Base-by-base conservation (phyloP, 2,797 vertebrate genomes). In the Ctenopoma multispine region DNA sequence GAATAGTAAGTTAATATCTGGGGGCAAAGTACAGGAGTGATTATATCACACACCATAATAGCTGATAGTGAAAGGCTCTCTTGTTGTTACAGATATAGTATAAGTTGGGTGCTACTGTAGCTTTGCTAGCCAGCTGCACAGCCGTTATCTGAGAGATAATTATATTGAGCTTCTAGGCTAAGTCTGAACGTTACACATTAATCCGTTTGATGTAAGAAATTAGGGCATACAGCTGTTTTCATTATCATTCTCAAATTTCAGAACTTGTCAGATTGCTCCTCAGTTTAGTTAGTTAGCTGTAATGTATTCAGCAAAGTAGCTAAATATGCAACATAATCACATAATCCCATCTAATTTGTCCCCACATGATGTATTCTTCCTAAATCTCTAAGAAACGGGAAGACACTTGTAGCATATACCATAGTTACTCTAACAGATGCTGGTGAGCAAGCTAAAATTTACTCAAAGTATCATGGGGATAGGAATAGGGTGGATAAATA, bases 1-100 rank as follows among this genome's bases (percentile, higher is more conserved):
- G 46, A 7, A 76, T 62, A 56, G 34, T 59, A 47, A 68, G 23
- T 24, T 51, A 53, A 76, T 69, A 69, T 43, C 77, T 58, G 4
- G 21, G 6, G 51, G 69, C 40, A 63, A 47, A 71, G 60, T 48
- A 44, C 31, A 46, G 15, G 11, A 49, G 63, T 29, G 69, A 71
- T 49, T 38, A 47, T 40, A 74, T 78, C n/a, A 59, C 40, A 44
- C 13, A 12, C 0, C 14, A 62, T 48, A 68, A 55, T 49, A 66
- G 49, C 18, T 54, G 24, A 60, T 27, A 49, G 44, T 14, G 23
- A 20, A 27, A 29, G 43, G 58, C 31, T 75, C 10, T 54, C 50
- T 31, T 66, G 41, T 36, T 69, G 41, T 53, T 61, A 44, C 36
- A 6, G 23, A 47, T 48, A 11, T 43, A 12, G 20, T 51, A 3